Base-by-base conservation (phyloP, 2,888 invertebrate genomes). In the Thymelicus sylvestris region DNA sequence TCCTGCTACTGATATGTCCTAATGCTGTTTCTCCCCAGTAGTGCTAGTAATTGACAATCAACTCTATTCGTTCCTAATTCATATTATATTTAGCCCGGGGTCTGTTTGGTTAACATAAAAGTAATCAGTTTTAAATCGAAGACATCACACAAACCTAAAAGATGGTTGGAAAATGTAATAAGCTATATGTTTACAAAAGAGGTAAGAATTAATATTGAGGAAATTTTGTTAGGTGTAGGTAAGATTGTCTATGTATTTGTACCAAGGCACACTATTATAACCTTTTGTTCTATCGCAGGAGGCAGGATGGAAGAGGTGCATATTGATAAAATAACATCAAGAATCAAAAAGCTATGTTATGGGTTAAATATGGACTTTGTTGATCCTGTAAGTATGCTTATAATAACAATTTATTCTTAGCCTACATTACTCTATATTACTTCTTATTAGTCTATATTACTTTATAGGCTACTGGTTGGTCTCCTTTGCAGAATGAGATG, bases 301-400 rank as follows among this genome's bases (percentile, higher is more conserved):
- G 98, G 99, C 0, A 95, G 98, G 67, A 96, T 96, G 83, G 99
- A 99, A 87, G 96, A 96, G 78, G 97, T 99, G 0, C 98, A 98
- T 90, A 97, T 99, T 85, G 99, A 99, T 89, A 99, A 99, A 95
- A 99, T 99, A 74, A 99, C 99, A 0, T 98, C 98, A 0, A 95
- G 99, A 81, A 98, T 99, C 64, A 96, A 97, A 81, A 99, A 99
- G 85, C 94, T 99, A 71, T 99, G 99, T 85, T 99, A 99, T 94
- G 98, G 98, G 31, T 94, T 99, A 66, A 98, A 99, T 86, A 97
- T 97, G 96, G 98, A 99, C 76, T 99, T 97, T 94, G 97, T 99
- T 38, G 99, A 99, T 87, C 99, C 99, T 44, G 98, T 98, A 95
- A 95, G 96, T 95, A 74, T 52, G 8, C 8, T 12, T 2, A 2